Evolutionary conservation across 30 jellyfish, hydroid and myxozoan species (phyloP).

Genomic region (Sanderia malayensis): DNA sequence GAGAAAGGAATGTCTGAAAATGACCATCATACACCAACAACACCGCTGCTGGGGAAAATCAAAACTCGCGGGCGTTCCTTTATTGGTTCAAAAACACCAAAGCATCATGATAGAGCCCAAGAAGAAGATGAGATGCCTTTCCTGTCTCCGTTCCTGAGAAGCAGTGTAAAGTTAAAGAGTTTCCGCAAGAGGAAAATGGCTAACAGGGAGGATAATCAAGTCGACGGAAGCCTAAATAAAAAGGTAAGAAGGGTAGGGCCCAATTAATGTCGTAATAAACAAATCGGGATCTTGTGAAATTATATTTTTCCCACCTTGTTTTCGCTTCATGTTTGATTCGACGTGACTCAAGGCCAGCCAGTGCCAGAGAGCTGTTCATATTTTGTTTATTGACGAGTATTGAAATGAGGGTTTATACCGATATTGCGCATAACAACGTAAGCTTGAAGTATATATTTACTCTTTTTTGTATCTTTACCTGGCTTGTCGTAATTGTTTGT

Average conservation of each 20-base stretch:
- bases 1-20: not conserved
- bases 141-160: slow-evolving; percentile 45
- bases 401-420: no score
- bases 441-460: no score
- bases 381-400: no score
- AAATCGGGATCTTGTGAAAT: no score
- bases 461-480: no score
- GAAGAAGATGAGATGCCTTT: slow-evolving; percentile 40
- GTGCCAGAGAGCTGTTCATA: no score
- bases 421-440: no score
- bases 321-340: no score
- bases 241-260: slow-evolving; percentile 29
- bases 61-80: slow-evolving; percentile 84
- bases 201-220: slow-evolving; percentile 42
- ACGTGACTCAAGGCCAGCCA: no score
- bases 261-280: no score
- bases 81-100: slow-evolving; percentile 60
- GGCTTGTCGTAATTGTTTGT: no score
- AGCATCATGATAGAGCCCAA: slow-evolving; percentile 38
- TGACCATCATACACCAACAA: slow-evolving; percentile 2
- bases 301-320: no score
- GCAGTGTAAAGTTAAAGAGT: slow-evolving; percentile 74
- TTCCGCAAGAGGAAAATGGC: slow-evolving; percentile 93
- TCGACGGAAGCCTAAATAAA: slow-evolving; percentile 24
- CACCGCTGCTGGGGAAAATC: slow-evolving; percentile 60